Evolutionary conservation across 2,797 vertebrate genomes (phyloP), one percentile per base, ranked within the genome.

Genomic region (Bryconaethiops microstoma): DNA sequence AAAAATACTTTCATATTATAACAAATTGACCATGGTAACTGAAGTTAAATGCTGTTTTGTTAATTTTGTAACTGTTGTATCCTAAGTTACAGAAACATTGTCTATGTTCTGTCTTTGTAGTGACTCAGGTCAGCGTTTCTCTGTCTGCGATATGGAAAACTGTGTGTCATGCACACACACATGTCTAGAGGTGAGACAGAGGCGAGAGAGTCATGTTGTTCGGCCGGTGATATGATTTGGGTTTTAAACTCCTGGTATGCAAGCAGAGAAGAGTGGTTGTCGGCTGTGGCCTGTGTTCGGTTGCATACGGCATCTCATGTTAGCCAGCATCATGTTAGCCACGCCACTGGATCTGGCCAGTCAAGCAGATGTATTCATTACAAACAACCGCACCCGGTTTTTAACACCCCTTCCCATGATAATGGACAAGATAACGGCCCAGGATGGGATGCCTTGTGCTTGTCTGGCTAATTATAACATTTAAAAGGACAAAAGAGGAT

Each of bases 401-500:
- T 92, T 93, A 92, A 92, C 90, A 94, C 86, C 81, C 88, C 87
- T 86, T 79, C 86, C 91, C 88, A 77, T 91, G 91, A 92, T 86
- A 86, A 25, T 29, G 82, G 88, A 82, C 57, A 74, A 91, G 89
- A 94, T 92, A 95, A 93, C 87, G 87, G 54, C 68, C 72, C 77
- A 50, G 80, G 85, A 80, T 83, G 91, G 88, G 82, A 87, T 83
- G 88, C 84, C 88, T 85, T 85, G 62, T 86, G 90, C 86, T 93
- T 88, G 89, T 93, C 92, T 93, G 89, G 88, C 87, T 92, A 92
- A 93, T 94, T 94, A 92, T 92, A 93, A 91, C 84, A 91, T 92
- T 94, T 93, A 94, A 93, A 89, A 93, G 86, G 85, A 94, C 95
- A 92, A 94, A 91, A 89, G 62, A 91, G 90, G 85, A 87, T 90